Percentiles rank a stretch among this genome's conserved stretches.
These are phyloP conservation scores for Drosophila conformis DNA, from an alignment of 2,888 invertebrate genomes.

Conservation along the genomic window DNA sequence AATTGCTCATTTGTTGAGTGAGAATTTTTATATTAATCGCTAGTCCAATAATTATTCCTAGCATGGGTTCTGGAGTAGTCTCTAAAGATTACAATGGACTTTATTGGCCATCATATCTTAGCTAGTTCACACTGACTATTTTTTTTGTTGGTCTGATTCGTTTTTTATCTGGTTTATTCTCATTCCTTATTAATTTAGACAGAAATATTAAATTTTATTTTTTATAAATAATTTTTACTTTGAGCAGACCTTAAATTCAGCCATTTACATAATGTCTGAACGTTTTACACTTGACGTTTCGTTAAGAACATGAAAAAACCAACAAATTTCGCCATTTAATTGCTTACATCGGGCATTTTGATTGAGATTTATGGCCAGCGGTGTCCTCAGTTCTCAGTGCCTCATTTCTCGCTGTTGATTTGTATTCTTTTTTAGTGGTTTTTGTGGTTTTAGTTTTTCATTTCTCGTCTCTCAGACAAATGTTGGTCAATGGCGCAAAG, in stretches of 20 bases:
- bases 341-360: constrained; percentile 70
- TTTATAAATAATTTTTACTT: constrained; percentile 9
- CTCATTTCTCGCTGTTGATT: constrained; percentile 18
- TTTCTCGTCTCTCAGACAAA: constrained; percentile 48
- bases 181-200: not conserved
- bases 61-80: not conserved
- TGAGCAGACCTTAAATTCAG: constrained; percentile 19
- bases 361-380: constrained; percentile 71
- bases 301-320: constrained; percentile 24
- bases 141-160: too few relatives aligned
- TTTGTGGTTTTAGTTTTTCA: constrained; percentile 18
- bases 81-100: not conserved
- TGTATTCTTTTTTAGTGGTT: not conserved
- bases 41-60: not conserved
- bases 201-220: not conserved
- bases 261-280: constrained; percentile 18
- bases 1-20: not conserved
- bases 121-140: too few relatives aligned
- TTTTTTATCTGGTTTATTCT: too few relatives aligned
- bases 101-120: too few relatives aligned
- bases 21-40: not conserved
- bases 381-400: constrained; percentile 65
- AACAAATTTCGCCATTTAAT: constrained; percentile 71
- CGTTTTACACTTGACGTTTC: constrained; percentile 32
- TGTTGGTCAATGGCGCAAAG: constrained; percentile 72